Evolutionary conservation across 2,113 vertebrate genomes (phyloP).

Genomic region (Opisthocomus hoazin): DNA sequence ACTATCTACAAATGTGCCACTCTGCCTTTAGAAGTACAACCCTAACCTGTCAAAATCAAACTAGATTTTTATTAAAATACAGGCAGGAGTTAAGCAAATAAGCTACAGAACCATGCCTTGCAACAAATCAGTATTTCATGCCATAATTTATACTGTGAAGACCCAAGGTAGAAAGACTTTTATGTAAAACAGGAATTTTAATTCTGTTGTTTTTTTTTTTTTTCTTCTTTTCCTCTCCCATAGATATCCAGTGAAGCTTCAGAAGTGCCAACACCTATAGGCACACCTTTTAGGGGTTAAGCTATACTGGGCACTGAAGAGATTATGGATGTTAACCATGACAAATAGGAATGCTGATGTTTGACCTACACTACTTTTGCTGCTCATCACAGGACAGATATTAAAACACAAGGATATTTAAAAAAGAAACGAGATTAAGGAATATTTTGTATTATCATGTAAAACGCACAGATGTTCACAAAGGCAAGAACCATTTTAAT

Average conservation of each 20-base stretch:
- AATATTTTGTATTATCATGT: background rate
- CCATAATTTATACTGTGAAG: background rate
- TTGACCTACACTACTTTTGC: background rate
- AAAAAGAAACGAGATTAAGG: background rate
- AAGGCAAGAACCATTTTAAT: background rate
- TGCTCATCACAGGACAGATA: background rate
- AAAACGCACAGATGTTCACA: background rate
- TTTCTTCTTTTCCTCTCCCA: background rate
- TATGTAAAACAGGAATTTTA: background rate
- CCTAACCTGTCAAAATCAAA: constrained; percentile 12
- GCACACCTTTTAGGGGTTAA: background rate
- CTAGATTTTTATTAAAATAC: constrained; percentile 25
- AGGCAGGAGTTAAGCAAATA: background rate
- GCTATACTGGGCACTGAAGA: background rate
- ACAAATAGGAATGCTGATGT: background rate
- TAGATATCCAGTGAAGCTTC: background rate
- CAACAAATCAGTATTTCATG: constrained; percentile 11
- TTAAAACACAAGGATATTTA: background rate
- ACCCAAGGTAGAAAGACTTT: background rate
- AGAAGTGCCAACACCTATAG: background rate
- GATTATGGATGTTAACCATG: background rate
- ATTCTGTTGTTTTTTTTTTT: background rate
- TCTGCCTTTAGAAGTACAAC: constrained; percentile 14
- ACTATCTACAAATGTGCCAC: constrained; percentile 28
- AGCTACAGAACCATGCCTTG: background rate